Evolutionary conservation across 1,140 invertebrate genomes (phyloP).

Genomic region (Heliothis subflexa): DNA sequence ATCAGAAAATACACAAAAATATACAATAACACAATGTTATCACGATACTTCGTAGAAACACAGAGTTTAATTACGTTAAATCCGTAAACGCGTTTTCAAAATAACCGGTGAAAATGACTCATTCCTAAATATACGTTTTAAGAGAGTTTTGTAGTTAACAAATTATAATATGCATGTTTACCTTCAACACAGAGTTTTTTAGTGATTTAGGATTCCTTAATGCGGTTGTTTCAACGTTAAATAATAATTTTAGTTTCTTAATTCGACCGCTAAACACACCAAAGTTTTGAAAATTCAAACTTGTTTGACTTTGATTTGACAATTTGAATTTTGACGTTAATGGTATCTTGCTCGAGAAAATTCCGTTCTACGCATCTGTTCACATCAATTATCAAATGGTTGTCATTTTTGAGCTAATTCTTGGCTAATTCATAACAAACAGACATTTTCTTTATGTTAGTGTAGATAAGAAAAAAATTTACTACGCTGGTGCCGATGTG

Average conservation of each 20-base stretch:
- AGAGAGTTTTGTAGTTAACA: not conserved
- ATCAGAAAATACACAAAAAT: not conserved
- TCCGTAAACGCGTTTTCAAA: constrained; percentile 6
- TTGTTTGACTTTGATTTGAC: constrained; percentile 13
- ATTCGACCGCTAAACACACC: not conserved
- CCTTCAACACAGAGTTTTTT: not conserved
- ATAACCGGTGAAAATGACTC: constrained; percentile 25
- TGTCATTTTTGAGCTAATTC: too few species aligned
- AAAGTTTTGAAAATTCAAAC: constrained; percentile 17
- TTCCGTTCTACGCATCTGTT: not conserved
- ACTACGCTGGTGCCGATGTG: too few species aligned
- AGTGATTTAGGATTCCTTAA: not conserved
- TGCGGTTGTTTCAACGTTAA: not conserved
- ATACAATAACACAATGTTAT: not conserved
- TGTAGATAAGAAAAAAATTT: too few species aligned
- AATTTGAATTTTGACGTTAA: not conserved
- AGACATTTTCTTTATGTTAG: too few species aligned
- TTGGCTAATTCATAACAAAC: too few species aligned
- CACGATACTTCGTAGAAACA: not conserved
- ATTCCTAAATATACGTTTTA: not conserved
- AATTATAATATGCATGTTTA: not conserved
- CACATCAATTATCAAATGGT: too few species aligned
- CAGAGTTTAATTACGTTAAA: not conserved
- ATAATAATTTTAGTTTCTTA: not conserved
- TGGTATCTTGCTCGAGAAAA: not conserved